Base-by-base conservation (phyloP, 1,140 invertebrate species). In the Belonocnema kinseyi region DNA sequence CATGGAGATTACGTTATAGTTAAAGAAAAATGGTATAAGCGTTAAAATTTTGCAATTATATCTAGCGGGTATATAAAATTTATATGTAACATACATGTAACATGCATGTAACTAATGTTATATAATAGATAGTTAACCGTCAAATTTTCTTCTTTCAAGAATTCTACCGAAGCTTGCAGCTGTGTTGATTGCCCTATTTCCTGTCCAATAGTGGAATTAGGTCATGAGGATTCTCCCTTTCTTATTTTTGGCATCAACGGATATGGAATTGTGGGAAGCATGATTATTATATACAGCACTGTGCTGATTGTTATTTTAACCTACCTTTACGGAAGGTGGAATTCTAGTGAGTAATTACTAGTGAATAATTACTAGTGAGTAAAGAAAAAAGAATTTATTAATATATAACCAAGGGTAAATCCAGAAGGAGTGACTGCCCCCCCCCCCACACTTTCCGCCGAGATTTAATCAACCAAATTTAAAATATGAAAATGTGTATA, bases 141-240 rank as follows among this genome's bases (percentile, higher is more conserved):
- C 40, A 17, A 17, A 54, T n/a, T 66, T 40, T 73, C 5, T 3
- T 3, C 75, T 53, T 82, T 85, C 75, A 72, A 89, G 89, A 88
- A 85, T 83, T 90, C 78, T 73, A 92, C 93, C 2, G 89, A 90
- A 12, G 90, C 94, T 0, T 98, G 97, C 85, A 94, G 94, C 82
- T 97, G 96, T 90, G 93, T 96, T 12, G 97, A 98, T 84, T 98
- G 97, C 88, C 85, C 90, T 0, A 84, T 82, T 0, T 92, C 92
- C 1, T 97, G 96, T 85, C 92, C 94, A 0, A 78, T 92, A 5
- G 53, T 26, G 0, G 16, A 84, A 46, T 72, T 86, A 56, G 0
- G 17, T 1, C 19, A 75, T 17, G 0, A 73, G 12, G 1, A 77
- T 0, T 0, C 56, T 0, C 11, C 3, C n/a, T 85, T 86, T 17